Evolutionary conservation across 2,797 vertebrate species (phyloP).

Genomic region (Girardinus metallicus): DNA sequence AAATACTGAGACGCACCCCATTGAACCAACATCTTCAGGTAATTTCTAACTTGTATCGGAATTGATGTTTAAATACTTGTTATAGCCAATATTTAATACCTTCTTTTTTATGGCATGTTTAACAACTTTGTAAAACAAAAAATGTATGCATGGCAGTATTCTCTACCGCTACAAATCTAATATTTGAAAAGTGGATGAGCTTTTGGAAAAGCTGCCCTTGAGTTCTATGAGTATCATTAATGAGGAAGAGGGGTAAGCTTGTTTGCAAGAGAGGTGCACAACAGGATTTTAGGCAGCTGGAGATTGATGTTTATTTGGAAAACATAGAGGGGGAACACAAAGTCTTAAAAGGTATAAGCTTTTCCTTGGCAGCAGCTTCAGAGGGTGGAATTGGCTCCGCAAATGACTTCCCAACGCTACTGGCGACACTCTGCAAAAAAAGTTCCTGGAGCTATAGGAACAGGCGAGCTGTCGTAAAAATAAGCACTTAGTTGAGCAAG

Average conservation of each 20-base stretch:
- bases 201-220: neutral
- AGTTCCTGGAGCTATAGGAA: slow-evolving; percentile 79
- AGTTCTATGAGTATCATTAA: slow-evolving; percentile 13
- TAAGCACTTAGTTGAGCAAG: slow-evolving; percentile 75
- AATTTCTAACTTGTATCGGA: neutral
- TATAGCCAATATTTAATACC: neutral
- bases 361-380: slow-evolving; percentile 75
- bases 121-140: neutral
- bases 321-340: slow-evolving; percentile 60
- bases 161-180: neutral
- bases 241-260: slow-evolving; percentile 46
- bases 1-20: neutral
- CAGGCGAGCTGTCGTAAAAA: slow-evolving; percentile 70
- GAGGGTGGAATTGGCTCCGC: slow-evolving; percentile 76
- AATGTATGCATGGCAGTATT: neutral
- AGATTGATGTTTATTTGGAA: slow-evolving; percentile 53
- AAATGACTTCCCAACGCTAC: slow-evolving; percentile 76
- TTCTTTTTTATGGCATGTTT: neutral
- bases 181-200: neutral
- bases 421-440: slow-evolving; percentile 73
- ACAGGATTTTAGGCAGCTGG: slow-evolving; percentile 21
- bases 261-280: slow-evolving; percentile 43
- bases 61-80: neutral
- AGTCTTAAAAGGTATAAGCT: slow-evolving; percentile 79
- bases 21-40: neutral